Percentiles rank a stretch among this genome's conserved stretches.
These are phyloP conservation scores for Galeruca laticollis DNA, from an alignment of 2,888 invertebrate genomes.

Conservation along the genomic window DNA sequence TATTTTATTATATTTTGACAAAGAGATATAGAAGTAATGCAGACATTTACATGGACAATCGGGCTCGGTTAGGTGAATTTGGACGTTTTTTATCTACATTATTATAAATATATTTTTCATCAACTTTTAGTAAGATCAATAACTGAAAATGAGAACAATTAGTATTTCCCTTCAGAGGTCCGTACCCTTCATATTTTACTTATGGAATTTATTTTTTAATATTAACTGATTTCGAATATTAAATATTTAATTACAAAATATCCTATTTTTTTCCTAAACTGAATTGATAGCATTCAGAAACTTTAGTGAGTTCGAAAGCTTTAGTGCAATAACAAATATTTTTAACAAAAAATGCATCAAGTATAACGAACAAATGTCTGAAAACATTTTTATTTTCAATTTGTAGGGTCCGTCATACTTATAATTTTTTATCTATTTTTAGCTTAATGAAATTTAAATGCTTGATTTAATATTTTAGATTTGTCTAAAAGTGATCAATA, in stretches of 20 bases:
- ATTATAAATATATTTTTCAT: no score
- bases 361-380: conserved; percentile 2
- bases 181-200: neutral
- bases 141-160: no score
- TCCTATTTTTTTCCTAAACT: conserved; percentile 2
- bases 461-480: conserved; percentile 19
- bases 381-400: neutral
- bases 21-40: no score
- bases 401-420: neutral
- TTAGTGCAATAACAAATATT: conserved; percentile 31
- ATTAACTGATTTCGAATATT: neutral
- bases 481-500: conserved; percentile 20
- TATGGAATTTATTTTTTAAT: neutral
- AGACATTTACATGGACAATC: no score
- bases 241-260: neutral
- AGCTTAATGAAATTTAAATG: conserved; percentile 1
- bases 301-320: conserved; percentile 13
- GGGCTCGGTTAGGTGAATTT: no score
- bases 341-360: conserved; percentile 15
- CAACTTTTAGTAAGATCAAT: no score
- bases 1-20: no score
- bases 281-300: conserved; percentile 3
- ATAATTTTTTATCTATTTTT: conserved; percentile 16
- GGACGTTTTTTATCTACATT: no score
- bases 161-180: no score